Conservation (phyloP, 2,888 invertebrate genomes). For the Agrilus cyanescens region DNA sequence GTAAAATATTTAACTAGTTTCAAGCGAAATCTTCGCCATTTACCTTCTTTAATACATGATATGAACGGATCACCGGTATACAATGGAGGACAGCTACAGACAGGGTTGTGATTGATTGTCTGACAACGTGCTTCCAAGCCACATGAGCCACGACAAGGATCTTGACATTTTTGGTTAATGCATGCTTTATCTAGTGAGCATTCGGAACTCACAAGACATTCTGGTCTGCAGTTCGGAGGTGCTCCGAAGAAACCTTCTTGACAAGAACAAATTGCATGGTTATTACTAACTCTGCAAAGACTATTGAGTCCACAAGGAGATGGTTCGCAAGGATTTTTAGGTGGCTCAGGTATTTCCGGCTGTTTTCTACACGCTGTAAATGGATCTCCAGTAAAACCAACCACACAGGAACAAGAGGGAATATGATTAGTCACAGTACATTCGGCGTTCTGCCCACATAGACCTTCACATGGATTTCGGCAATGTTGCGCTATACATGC, state of each 20-base stretch:
- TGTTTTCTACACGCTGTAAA: constrained; percentile 62
- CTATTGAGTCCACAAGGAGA: constrained; percentile 51
- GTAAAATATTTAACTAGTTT: constrained; percentile 1
- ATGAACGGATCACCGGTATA: constrained; percentile 49
- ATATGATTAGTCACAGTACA: constrained; percentile 73
- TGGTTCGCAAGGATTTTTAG: constrained; percentile 44
- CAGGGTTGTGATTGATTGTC: constrained; percentile 49
- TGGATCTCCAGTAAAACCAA: constrained; percentile 72
- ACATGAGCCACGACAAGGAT: constrained; percentile 51
- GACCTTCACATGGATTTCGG: constrained; percentile 72
- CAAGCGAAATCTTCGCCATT: not conserved
- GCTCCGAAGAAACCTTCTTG: constrained; percentile 45
- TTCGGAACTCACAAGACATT: constrained; percentile 48
- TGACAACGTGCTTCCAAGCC: constrained; percentile 46
- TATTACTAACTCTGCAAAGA: constrained; percentile 42
- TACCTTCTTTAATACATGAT: constrained; percentile 39
- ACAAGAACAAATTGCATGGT: constrained; percentile 50
- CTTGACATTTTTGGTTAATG: constrained; percentile 48
- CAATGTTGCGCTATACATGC: constrained; percentile 78
- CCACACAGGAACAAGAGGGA: constrained; percentile 68
- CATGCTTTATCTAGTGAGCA: constrained; percentile 49
- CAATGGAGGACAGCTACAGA: constrained; percentile 48
- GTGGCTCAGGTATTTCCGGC: constrained; percentile 33
- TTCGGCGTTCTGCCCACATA: constrained; percentile 73
- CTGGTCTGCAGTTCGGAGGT: constrained; percentile 48